These are phyloP conservation scores for Salvator merianae DNA, from an alignment of 2,113 vertebrate genomes.

Conservation along the genomic window DNA sequence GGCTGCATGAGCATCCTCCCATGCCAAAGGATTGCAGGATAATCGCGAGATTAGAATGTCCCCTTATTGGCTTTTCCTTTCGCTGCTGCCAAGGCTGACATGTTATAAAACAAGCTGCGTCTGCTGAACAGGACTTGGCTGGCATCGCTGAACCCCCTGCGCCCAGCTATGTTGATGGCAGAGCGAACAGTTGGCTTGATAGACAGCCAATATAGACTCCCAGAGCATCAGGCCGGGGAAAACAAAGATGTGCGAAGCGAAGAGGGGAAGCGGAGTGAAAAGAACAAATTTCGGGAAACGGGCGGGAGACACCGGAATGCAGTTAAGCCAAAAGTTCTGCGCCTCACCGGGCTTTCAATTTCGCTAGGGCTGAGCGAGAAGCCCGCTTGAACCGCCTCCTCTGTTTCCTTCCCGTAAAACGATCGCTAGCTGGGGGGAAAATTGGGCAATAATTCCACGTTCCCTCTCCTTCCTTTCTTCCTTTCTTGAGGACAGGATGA, in stretches of 20 bases:
- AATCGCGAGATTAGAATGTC: slow-evolving; percentile 66
- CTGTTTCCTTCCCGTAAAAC: neutral
- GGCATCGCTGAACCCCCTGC: slow-evolving; percentile 25
- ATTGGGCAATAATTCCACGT: neutral
- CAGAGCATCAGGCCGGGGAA: slow-evolving; percentile 39
- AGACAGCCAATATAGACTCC: slow-evolving; percentile 52
- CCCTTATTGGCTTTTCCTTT: slow-evolving; percentile 62
- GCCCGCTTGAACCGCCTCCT: neutral
- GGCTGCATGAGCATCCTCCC: slow-evolving; percentile 59
- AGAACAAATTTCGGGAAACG: neutral
- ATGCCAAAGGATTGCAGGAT: slow-evolving; percentile 43
- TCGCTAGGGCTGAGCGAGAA: neutral
- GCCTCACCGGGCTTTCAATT: neutral
- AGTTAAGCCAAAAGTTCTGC: neutral
- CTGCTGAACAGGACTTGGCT: slow-evolving; percentile 59
- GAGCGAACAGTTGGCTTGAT: slow-evolving; percentile 62
- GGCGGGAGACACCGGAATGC: neutral
- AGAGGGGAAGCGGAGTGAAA: neutral
- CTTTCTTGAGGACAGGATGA: neutral
- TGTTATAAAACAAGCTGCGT: slow-evolving; percentile 57
- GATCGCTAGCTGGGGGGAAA: neutral
- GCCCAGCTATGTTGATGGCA: slow-evolving; percentile 55
- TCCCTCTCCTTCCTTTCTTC: too few species aligned
- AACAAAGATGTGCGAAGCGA: slow-evolving; percentile 19
- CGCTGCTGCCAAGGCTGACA: slow-evolving; percentile 53